Percentiles rank a stretch among this genome's conserved stretches.
phyloP scores from a whole-genome alignment of 2,888 invertebrate genomes.

The Xylocampa areola region DNA sequence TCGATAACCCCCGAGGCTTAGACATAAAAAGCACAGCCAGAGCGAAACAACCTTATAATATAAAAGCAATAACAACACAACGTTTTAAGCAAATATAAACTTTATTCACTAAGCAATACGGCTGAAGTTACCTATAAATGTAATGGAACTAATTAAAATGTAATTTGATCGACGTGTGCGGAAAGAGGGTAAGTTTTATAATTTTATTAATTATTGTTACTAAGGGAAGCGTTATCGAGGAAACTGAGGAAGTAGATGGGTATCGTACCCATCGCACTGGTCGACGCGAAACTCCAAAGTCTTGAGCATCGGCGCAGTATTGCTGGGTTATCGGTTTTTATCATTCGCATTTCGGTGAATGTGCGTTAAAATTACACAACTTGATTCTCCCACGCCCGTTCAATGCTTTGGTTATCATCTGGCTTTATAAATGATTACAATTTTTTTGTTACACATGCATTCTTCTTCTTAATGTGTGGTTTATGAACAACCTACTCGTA shows the following conservation, averaged over 20 bases:
- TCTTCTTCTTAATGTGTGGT: no score
- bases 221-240: constrained; percentile 15
- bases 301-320: no score
- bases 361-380: no score
- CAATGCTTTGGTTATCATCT: no score
- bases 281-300: no score
- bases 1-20: constrained; percentile 20
- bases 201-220: constrained; percentile 51
- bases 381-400: no score
- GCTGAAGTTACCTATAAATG: neutral
- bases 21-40: constrained; percentile 36
- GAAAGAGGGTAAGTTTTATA: constrained; percentile 26
- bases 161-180: constrained; percentile 52
- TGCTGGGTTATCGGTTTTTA: no score
- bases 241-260: constrained; percentile 2
- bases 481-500: no score
- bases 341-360: no score
- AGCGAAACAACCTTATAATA: constrained; percentile 36
- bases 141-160: constrained; percentile 51
- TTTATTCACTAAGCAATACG: neutral
- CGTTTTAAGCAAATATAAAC: constrained; percentile 11
- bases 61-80: constrained; percentile 26
- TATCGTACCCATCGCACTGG: no score
- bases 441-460: no score
- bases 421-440: no score